Percentiles rank a stretch among this genome's conserved stretches.
phyloP scores from a whole-genome alignment of 2,113 vertebrate species.

The Oreotrochilus melanogaster region DNA sequence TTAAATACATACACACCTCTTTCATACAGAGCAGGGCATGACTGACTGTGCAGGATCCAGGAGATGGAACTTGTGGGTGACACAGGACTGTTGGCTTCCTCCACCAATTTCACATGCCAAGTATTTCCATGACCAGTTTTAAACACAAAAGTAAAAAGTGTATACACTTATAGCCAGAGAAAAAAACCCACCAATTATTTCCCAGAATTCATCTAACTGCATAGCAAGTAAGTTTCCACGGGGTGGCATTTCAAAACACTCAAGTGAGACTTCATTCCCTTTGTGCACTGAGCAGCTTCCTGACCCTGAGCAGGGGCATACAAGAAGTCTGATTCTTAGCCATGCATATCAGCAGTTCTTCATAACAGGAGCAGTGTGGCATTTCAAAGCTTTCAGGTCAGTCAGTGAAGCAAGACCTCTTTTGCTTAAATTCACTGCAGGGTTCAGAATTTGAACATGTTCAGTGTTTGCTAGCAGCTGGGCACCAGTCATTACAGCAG shows the following conservation, averaged over 20 bases:
- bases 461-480: accelerated
- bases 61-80: neutral
- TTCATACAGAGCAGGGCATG: neutral
- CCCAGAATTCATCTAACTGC: neutral
- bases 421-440: neutral
- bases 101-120: neutral
- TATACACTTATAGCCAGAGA: neutral
- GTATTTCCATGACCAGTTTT: neutral
- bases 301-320: neutral
- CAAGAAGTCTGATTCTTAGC: neutral
- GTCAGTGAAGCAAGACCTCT: neutral
- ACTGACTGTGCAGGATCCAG: accelerated
- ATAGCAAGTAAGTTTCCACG: neutral
- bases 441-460: neutral
- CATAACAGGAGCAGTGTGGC: neutral
- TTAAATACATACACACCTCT: neutral
- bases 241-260: neutral
- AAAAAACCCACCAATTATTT: neutral
- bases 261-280: neutral
- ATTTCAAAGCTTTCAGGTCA: neutral
- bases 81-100: neutral
- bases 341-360: neutral
- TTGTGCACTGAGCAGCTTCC: neutral
- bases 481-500: neutral
- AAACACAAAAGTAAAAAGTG: neutral